Evolutionary conservation across 2,797 vertebrate species (phyloP).

Genomic region (Paedocypris micromegethes): DNA sequence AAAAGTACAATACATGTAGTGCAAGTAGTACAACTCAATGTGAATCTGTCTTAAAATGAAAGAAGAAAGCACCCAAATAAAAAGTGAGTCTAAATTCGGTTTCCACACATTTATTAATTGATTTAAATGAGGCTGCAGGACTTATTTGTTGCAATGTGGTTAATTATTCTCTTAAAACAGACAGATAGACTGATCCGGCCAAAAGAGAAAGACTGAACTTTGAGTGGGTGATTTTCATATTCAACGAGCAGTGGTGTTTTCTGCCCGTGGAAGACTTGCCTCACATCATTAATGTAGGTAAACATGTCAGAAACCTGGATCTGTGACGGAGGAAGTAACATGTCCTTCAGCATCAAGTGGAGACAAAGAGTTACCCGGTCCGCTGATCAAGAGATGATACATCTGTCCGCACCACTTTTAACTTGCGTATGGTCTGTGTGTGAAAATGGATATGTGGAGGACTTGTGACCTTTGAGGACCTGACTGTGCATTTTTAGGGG

Average conservation of each 20-base stretch:
- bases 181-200: slow-evolving; percentile 12
- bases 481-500: no score
- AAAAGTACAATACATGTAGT: no score
- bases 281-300: slow-evolving; percentile 48
- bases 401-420: no score
- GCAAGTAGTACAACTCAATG: no score
- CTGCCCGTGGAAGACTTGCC: slow-evolving; percentile 43
- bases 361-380: background rate
- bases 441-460: no score
- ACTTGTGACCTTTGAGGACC: no score
- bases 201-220: slow-evolving; percentile 11
- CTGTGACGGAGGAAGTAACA: slow-evolving; percentile 38
- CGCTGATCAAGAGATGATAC: no score
- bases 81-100: background rate
- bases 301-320: slow-evolving; percentile 40
- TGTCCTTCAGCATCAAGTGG: slow-evolving; percentile 27
- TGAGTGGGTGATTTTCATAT: slow-evolving; percentile 44
- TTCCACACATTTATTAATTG: background rate
- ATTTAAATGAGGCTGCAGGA: no score
- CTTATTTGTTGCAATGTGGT: background rate
- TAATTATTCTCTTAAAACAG: slow-evolving; percentile 9
- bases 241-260: slow-evolving; percentile 45
- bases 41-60: no score
- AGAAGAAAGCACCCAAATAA: no score
- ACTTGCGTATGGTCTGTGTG: no score